These are phyloP conservation scores for Sebastes diaconus DNA, from an alignment of 2,797 vertebrate species.

Conservation along the genomic window DNA sequence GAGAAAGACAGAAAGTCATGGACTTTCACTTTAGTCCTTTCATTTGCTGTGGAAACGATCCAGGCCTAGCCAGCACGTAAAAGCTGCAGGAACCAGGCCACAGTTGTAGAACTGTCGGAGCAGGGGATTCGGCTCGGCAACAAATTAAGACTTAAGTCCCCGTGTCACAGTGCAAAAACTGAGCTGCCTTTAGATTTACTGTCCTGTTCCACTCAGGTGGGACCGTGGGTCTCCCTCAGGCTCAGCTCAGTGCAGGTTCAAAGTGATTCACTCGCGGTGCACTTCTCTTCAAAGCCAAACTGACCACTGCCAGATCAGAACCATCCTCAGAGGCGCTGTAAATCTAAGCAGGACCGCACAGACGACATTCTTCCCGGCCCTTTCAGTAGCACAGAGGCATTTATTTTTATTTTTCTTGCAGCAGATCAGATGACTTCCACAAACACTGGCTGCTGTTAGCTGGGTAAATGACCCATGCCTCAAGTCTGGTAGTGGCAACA, in stretches of 20 bases:
- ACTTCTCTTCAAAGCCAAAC: slow-evolving; percentile 79
- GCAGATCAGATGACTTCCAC: slow-evolving; percentile 65
- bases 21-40: slow-evolving; percentile 59
- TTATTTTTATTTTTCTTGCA: slow-evolving; percentile 60
- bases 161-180: slow-evolving; percentile 58
- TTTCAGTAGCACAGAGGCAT: slow-evolving; percentile 57
- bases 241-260: slow-evolving; percentile 77
- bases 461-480: slow-evolving; percentile 45
- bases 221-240: slow-evolving; percentile 67
- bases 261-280: slow-evolving; percentile 78
- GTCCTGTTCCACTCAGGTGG: slow-evolving; percentile 73
- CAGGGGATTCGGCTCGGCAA: slow-evolving; percentile 52
- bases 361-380: slow-evolving; percentile 72
- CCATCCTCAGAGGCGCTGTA: slow-evolving; percentile 77
- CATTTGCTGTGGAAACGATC: slow-evolving; percentile 59
- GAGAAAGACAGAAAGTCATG: slow-evolving; percentile 26
- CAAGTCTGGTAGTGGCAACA: slow-evolving; percentile 29
- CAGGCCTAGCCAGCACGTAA: slow-evolving; percentile 60
- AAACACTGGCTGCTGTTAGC: slow-evolving; percentile 49
- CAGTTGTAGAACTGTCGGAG: slow-evolving; percentile 52
- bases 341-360: slow-evolving; percentile 78
- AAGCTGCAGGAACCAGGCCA: slow-evolving; percentile 60
- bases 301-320: slow-evolving; percentile 82
- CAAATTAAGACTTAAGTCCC: slow-evolving; percentile 75
- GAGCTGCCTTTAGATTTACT: slow-evolving; percentile 80